Evolutionary conservation across 2,888 invertebrate species (phyloP).

Genomic region (Patella caerulea): DNA sequence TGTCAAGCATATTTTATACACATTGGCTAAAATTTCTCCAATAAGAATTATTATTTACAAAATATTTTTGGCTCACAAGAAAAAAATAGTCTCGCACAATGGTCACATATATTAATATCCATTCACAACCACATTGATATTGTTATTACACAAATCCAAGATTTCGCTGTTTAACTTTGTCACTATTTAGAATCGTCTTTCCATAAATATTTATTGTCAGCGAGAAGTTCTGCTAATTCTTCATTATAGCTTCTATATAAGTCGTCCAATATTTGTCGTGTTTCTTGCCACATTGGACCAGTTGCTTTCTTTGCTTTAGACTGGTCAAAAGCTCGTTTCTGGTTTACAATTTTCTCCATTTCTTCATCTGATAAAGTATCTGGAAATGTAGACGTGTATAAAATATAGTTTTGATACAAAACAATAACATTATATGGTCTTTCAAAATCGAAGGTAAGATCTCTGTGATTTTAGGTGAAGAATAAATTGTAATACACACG

Average conservation of each 20-base stretch:
- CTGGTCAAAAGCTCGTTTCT: conserved; percentile 21
- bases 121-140: too few relatives aligned
- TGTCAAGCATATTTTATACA: too few relatives aligned
- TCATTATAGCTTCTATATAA: conserved; percentile 36
- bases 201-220: conserved; percentile 26
- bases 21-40: too few relatives aligned
- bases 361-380: conserved; percentile 18
- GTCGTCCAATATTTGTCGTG: conserved; percentile 28
- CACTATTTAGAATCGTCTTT: not conserved
- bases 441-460: too few relatives aligned
- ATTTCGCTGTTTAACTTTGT: too few relatives aligned
- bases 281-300: conserved; percentile 39
- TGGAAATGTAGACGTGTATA: not conserved
- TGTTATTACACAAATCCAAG: too few relatives aligned
- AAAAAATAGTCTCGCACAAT: too few relatives aligned
- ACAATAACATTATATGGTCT: not conserved
- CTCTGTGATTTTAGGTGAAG: too few relatives aligned
- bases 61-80: too few relatives aligned
- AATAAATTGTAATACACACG: too few relatives aligned
- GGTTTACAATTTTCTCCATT: conserved; percentile 18
- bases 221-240: conserved; percentile 31
- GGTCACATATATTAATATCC: too few relatives aligned
- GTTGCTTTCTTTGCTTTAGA: conserved; percentile 21
- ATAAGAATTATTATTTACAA: too few relatives aligned
- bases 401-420: not conserved